Conservation (phyloP, 2,888 invertebrate species). For the Hedya salicella region DNA sequence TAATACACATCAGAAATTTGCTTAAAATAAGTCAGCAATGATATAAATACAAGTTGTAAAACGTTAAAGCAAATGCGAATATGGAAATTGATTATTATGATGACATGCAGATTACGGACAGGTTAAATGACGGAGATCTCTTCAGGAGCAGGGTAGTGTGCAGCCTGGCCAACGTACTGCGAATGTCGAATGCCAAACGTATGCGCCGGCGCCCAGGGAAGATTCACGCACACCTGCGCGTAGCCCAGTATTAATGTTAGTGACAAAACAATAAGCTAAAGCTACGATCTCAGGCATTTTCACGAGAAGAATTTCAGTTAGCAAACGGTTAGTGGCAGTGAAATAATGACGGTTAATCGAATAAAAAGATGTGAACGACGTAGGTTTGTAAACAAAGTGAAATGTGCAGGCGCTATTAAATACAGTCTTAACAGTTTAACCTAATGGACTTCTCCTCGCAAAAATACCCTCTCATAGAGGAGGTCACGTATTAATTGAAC, state of each 20-base stretch:
- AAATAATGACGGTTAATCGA: no score
- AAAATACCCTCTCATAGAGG: neutral
- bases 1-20: neutral
- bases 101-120: slow-evolving; percentile 58
- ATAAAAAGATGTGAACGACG: no score
- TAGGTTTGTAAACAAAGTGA: no score
- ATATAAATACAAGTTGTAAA: slow-evolving; percentile 44
- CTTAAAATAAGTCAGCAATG: slow-evolving; percentile 46
- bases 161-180: slow-evolving; percentile 86
- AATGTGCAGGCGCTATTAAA: no score
- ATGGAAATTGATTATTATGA: neutral
- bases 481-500: no score
- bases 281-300: no score
- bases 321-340: no score
- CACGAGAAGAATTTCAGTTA: no score
- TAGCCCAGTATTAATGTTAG: slow-evolving; percentile 51
- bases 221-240: slow-evolving; percentile 82
- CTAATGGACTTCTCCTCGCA: no score
- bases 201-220: slow-evolving; percentile 88
- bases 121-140: slow-evolving; percentile 64
- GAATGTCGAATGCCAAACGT: slow-evolving; percentile 93
- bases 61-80: slow-evolving; percentile 10
- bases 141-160: slow-evolving; percentile 72
- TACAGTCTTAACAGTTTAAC: no score
- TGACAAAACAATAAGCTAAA: slow-evolving; percentile 1